Conservation (phyloP, 1,140 invertebrate species). For the Doryteuthis pealeii region DNA sequence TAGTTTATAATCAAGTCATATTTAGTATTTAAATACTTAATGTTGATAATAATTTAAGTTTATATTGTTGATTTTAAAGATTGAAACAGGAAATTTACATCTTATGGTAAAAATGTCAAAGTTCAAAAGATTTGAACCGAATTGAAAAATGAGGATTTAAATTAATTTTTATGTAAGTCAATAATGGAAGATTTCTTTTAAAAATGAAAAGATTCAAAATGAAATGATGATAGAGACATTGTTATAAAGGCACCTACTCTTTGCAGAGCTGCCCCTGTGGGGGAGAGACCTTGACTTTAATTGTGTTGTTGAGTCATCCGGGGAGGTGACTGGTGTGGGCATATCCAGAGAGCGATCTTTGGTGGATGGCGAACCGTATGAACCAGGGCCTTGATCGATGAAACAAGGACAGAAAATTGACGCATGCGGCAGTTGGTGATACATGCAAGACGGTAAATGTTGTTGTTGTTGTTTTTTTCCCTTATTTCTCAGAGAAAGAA, state of each 20-base stretch:
- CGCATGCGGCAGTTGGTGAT: not conserved
- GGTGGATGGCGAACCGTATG: not conserved
- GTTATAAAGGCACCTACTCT: slow-evolving; percentile 10
- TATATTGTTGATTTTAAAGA: no score
- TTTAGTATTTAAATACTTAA: no score
- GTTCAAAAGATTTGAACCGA: no score
- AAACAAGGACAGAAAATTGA: slow-evolving; percentile 2
- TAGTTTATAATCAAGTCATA: no score
- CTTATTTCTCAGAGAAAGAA: not conserved
- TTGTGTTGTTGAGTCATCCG: not conserved
- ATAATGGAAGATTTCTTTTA: no score
- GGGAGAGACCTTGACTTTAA: slow-evolving; percentile 12
- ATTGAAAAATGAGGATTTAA: no score
- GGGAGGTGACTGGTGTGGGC: not conserved
- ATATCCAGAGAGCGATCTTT: not conserved
- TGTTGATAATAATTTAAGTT: no score
- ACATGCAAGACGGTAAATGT: not conserved
- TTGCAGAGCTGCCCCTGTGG: not conserved
- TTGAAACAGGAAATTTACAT: no score
- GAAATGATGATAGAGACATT: not conserved
- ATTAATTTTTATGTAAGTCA: no score
- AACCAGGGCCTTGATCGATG: not conserved
- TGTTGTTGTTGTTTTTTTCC: not conserved
- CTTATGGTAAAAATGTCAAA: no score
- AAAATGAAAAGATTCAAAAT: no score